These are phyloP conservation scores for Lasioglossum pauxillum DNA, from an alignment of 2,888 invertebrate genomes.

Conservation along the genomic window DNA sequence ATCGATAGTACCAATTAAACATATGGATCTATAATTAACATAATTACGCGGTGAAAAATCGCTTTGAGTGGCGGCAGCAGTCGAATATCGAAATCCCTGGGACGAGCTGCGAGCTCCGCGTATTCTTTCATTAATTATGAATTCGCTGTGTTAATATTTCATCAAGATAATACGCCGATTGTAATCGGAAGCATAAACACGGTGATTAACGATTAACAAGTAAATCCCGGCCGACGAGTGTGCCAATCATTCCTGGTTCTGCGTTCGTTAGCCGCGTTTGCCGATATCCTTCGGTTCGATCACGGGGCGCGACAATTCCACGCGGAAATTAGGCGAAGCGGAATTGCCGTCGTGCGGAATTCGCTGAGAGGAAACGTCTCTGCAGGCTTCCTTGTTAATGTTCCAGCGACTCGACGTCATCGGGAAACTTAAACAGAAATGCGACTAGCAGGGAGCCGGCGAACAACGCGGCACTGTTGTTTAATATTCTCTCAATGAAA, in stretches of 20 bases:
- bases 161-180: neutral
- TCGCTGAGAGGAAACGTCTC: neutral
- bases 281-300: neutral
- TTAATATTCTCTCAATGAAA: conserved; percentile 4
- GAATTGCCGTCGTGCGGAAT: neutral
- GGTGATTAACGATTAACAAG: neutral
- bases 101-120: neutral
- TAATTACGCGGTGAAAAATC: neutral
- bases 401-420: neutral
- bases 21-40: neutral
- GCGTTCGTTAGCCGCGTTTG: conserved; percentile 6
- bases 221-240: neutral
- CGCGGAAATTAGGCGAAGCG: neutral
- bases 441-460: neutral
- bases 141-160: conserved; percentile 1
- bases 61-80: neutral
- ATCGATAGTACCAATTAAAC: neutral
- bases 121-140: neutral
- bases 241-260: neutral
- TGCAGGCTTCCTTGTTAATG: neutral
- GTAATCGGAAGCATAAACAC: neutral
- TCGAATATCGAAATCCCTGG: neutral
- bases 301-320: neutral
- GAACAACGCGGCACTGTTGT: conserved; percentile 6
- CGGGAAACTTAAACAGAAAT: neutral